Evolutionary conservation across 2,888 invertebrate species (phyloP).

Genomic region (Thysanoteuthis rhombus): DNA sequence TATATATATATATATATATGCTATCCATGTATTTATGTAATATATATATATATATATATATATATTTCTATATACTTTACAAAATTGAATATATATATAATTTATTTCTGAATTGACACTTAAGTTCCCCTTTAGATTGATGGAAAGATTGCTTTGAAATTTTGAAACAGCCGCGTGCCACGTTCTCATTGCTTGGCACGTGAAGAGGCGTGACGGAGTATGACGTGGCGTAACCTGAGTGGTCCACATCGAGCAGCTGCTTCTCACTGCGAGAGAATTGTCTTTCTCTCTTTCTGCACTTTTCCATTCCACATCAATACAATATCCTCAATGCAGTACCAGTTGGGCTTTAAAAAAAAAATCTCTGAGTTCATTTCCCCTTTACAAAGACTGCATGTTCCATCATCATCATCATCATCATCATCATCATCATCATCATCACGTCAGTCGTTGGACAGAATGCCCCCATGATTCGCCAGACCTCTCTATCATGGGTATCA

Average conservation of each 20-base stretch:
- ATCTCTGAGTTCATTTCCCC: neutral
- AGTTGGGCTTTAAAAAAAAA: neutral
- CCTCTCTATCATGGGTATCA: too few species aligned
- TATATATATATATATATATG: neutral
- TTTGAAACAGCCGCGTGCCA: neutral
- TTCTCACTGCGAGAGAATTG: neutral
- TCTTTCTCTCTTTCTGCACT: neutral
- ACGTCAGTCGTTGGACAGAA: too few species aligned
- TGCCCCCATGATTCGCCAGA: too few species aligned
- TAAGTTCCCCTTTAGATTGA: neutral
- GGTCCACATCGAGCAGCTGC: neutral
- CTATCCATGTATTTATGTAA: neutral
- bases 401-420: too few species aligned
- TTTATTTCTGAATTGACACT: neutral
- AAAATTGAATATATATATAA: too few species aligned
- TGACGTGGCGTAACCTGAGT: neutral
- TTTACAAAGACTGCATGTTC: neutral
- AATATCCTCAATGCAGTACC: neutral
- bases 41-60: slow-evolving; percentile 12
- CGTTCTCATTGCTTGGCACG: too few species aligned
- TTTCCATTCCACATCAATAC: neutral
- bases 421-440: too few species aligned
- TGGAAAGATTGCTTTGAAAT: neutral
- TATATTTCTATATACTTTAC: neutral
- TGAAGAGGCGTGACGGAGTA: neutral